These are phyloP conservation scores for Desoria tigrina DNA, from an alignment of 2,888 invertebrate species.

Conservation along the genomic window DNA sequence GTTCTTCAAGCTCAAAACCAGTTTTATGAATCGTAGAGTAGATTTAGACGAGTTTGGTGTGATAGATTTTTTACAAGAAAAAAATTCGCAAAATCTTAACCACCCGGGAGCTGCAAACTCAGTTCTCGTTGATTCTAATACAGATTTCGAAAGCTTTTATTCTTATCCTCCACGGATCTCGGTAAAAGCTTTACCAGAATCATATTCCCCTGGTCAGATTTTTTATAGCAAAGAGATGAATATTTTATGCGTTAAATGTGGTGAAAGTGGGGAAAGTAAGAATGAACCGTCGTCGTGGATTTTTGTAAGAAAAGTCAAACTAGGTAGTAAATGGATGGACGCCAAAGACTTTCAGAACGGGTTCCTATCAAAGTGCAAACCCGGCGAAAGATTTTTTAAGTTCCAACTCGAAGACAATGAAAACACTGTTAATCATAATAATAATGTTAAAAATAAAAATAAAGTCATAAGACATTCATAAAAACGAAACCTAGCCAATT, in stretches of 20 bases:
- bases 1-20: constrained; percentile 42
- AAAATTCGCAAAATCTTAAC: neutral
- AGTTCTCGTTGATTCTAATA: neutral
- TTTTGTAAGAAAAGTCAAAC: constrained; percentile 66
- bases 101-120: neutral
- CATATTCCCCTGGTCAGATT: constrained; percentile 38
- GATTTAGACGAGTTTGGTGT: constrained; percentile 45
- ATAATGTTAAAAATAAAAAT: no score
- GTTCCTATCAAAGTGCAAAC: constrained; percentile 66
- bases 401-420: no score
- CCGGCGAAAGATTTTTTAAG: neutral
- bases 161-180: constrained; percentile 1
- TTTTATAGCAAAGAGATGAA: constrained; percentile 23
- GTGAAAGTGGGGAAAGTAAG: constrained; percentile 13
- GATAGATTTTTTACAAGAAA: neutral
- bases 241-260: constrained; percentile 42
- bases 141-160: constrained; percentile 33
- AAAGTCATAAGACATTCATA: no score
- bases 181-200: constrained; percentile 1
- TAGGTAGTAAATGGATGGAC: constrained; percentile 71
- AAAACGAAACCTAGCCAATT: no score
- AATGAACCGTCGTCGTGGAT: constrained; percentile 60
- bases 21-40: constrained; percentile 35
- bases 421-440: no score
- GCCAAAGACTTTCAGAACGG: constrained; percentile 85